Base-by-base conservation (phyloP, 2,888 invertebrate genomes). In the Plagiodera versicolora region DNA sequence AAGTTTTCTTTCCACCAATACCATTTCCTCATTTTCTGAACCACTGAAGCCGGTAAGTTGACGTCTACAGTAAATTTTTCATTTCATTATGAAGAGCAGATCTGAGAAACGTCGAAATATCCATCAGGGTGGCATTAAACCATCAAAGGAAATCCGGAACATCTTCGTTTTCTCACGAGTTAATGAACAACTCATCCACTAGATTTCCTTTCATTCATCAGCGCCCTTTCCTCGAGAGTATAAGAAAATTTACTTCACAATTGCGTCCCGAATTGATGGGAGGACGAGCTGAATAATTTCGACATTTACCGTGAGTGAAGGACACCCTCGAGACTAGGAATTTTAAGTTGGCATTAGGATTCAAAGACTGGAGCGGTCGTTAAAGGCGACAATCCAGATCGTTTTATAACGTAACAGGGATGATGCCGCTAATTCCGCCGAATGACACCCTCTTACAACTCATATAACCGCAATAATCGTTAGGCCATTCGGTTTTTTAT, bases 291-390 rank as follows among this genome's bases (percentile, higher is more conserved):
- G 70, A 69, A 70, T 70, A 69, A 71, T 71, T 69, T 57, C 68
- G 47, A 56, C 71, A 69, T 68, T 67, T 64, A 60, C 64, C 66
- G 62, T 58, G 61, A 66, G 64, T 47, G 63, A 58, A 67, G 56
- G 54, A 59, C 64, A 63, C 67, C 67, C 66, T 48, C 20, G 46
- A 62, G 60, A 64, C 58, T 59, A 65, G 70, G 69, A 72, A 71
- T 70, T 70, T 71, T 68, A 72, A 72, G 70, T 71, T 62, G 68
- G 64, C 70, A 72, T 72, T 72, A 71, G 72, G 70, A 72, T 72
- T 69, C 72, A 70, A 69, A 65, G 69, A 70, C 67, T 68, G 64
- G 58, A 66, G 64, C 61, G 67, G 63, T 60, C 70, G 67, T 70
- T 72, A 72, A 72, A 72, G 69, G 65, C 67, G 68, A 65, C 68